Conservation (phyloP, 2,888 invertebrate genomes). For the Maniola hyperantus region DNA sequence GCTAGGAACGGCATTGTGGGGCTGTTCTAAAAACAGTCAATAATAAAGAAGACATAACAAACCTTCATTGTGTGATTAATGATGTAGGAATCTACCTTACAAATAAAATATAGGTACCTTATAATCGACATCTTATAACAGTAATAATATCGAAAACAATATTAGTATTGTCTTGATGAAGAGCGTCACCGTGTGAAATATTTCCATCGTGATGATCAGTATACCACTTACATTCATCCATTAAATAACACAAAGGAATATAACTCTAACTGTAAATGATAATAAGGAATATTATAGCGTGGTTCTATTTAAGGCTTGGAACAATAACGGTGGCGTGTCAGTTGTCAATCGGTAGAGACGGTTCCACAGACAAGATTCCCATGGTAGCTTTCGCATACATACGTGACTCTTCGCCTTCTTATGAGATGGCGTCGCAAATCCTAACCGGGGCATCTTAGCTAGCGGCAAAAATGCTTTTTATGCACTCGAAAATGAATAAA, state of each 20-base stretch:
- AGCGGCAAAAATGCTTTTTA: constrained; percentile 13
- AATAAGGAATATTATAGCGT: constrained; percentile 22
- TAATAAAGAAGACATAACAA: neutral
- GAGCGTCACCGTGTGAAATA: constrained; percentile 65
- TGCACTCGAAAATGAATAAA: neutral
- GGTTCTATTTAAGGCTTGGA: constrained; percentile 20
- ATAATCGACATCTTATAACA: constrained; percentile 29
- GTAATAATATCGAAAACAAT: constrained; percentile 39
- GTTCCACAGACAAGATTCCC: constrained; percentile 53
- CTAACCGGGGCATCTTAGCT: constrained; percentile 11
- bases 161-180: constrained; percentile 37
- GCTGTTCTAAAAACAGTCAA: neutral
- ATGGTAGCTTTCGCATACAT: constrained; percentile 62
- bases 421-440: constrained; percentile 27
- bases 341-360: constrained; percentile 59
- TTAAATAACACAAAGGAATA: constrained; percentile 3
- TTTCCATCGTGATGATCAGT: constrained; percentile 64
- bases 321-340: constrained; percentile 55
- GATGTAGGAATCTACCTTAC: constrained; percentile 19
- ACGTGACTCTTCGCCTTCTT: constrained; percentile 55
- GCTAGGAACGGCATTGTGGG: neutral
- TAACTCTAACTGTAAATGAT: neutral
- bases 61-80: constrained; percentile 20
- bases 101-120: constrained; percentile 23
- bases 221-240: neutral